Conservation (phyloP, 2,797 vertebrate species). For the Sitta carolinensis region DNA sequence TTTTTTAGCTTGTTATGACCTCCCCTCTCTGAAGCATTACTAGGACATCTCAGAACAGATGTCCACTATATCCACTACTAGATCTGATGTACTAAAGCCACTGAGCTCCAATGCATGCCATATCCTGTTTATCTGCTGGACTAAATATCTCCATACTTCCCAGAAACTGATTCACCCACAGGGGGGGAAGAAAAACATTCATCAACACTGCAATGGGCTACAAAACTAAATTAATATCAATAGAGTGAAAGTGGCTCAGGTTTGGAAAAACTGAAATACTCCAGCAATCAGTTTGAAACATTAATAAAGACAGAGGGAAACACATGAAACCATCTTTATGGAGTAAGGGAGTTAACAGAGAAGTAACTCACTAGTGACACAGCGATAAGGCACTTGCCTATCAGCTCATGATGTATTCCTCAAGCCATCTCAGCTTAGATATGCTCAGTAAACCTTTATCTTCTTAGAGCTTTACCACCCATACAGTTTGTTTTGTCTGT, state of each 20-base stretch:
- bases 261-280: neutral
- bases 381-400: conserved; percentile 21
- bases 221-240: neutral
- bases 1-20: neutral
- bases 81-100: neutral
- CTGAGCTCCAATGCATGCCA: neutral
- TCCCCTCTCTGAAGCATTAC: neutral
- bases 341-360: conserved; percentile 6
- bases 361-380: neutral
- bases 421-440: neutral
- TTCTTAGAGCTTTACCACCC: neutral
- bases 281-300: neutral
- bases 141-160: neutral
- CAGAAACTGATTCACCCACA: neutral
- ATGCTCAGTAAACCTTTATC: conserved; percentile 25
- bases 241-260: neutral
- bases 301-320: neutral
- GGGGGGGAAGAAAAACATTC: neutral
- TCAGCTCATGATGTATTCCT: conserved; percentile 24
- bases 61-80: neutral
- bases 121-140: neutral
- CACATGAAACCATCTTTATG: neutral
- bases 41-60: neutral
- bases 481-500: neutral
- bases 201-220: neutral